Conservation (phyloP, 2,888 invertebrate genomes). For the Antheraea yamamai region DNA sequence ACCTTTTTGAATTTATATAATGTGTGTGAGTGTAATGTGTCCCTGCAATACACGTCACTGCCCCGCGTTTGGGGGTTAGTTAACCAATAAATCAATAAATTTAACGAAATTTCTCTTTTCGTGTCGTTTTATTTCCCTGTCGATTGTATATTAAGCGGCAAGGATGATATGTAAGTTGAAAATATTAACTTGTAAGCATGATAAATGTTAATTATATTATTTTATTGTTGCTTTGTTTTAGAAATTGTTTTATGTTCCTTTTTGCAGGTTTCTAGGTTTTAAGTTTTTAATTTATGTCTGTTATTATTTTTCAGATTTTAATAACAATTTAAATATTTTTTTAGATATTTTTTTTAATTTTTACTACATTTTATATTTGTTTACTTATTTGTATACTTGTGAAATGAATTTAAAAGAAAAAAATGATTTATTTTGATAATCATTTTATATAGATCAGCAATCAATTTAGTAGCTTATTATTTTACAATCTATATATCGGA, state of each 20-base stretch:
- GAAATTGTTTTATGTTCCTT: slow-evolving; percentile 15
- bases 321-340: not conserved
- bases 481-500: too few relatives aligned
- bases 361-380: not conserved
- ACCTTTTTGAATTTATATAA: slow-evolving; percentile 73
- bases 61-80: slow-evolving; percentile 65
- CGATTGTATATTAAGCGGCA: slow-evolving; percentile 44
- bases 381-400: not conserved
- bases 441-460: too few relatives aligned
- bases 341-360: not conserved
- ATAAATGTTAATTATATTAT: slow-evolving; percentile 16
- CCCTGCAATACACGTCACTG: slow-evolving; percentile 67
- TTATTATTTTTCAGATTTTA: not conserved
- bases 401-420: not conserved
- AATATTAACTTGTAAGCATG: slow-evolving; percentile 30
- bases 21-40: slow-evolving; percentile 66
- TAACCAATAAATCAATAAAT: slow-evolving; percentile 75
- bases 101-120: slow-evolving; percentile 32
- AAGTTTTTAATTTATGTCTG: not conserved
- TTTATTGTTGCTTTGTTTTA: slow-evolving; percentile 26
- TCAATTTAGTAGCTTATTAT: too few relatives aligned
- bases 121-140: slow-evolving; percentile 1
- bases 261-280: slow-evolving; percentile 15
- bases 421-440: not conserved
- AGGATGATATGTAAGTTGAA: slow-evolving; percentile 62